A percentile compares a stretch with the other conserved stretches of the same genome.
Evolutionary conservation across 2,113 vertebrate species (phyloP).

Genomic region (Illadopsis cleaveri): DNA sequence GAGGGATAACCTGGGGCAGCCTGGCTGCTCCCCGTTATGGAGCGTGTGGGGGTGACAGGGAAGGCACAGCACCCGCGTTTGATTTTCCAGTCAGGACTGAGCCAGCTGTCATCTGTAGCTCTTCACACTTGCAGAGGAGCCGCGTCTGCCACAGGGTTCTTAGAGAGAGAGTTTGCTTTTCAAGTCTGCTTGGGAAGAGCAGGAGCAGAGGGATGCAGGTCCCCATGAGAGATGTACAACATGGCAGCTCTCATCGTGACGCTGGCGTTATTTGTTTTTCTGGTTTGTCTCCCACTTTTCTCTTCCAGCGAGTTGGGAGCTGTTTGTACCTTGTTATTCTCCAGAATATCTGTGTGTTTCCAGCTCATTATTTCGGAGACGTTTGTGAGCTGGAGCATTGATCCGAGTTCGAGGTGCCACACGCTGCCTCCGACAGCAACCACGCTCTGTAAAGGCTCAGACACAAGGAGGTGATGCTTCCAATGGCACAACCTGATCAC

Average conservation of each 20-base stretch:
- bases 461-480: background rate
- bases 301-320: background rate
- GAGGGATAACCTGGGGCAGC: background rate
- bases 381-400: background rate
- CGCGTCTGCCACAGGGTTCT: background rate
- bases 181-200: background rate
- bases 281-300: background rate
- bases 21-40: background rate
- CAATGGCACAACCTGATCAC: background rate
- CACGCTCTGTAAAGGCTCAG: background rate
- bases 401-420: background rate
- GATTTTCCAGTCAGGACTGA: background rate
- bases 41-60: background rate
- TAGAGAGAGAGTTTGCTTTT: background rate
- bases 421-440: background rate
- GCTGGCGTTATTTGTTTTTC: background rate
- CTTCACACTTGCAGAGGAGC: background rate
- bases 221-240: background rate
- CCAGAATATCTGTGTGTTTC: background rate
- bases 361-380: slow-evolving; percentile 34
- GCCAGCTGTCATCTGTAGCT: background rate
- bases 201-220: background rate
- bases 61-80: background rate
- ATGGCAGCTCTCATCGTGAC: background rate
- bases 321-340: background rate